These are phyloP conservation scores for Callyntrura guangdongensis DNA, from an alignment of 2,888 invertebrate genomes.

Conservation along the genomic window DNA sequence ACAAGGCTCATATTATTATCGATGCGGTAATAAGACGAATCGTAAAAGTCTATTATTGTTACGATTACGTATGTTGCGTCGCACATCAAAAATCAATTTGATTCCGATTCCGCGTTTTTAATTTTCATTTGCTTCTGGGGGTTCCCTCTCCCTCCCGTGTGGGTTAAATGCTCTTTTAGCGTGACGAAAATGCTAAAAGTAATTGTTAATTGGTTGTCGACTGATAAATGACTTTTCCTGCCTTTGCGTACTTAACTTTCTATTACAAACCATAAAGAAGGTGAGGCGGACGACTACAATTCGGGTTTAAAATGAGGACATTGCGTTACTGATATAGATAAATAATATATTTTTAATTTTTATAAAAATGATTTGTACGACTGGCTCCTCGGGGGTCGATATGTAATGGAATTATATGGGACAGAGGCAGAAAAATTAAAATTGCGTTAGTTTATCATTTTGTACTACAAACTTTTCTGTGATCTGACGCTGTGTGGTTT, in stretches of 20 bases:
- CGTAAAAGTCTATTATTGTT: constrained; percentile 19
- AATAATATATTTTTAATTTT: not conserved
- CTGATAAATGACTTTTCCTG: not conserved
- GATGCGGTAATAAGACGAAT: not conserved
- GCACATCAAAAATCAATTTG: constrained; percentile 37
- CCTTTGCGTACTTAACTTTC: constrained; percentile 1
- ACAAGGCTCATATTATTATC: not conserved
- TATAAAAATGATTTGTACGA: constrained; percentile 13
- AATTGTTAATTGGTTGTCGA: constrained; percentile 50
- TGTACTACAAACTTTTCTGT: not conserved
- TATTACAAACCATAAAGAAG: not conserved
- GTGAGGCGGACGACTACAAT: not conserved
- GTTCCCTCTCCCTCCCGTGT: not conserved
- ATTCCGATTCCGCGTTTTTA: constrained; percentile 43
- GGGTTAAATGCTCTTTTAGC: not conserved
- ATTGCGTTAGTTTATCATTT: not conserved
- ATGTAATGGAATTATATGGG: too few species aligned
- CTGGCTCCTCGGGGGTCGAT: constrained; percentile 15
- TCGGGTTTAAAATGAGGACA: constrained; percentile 28
- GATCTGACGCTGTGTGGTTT: not conserved
- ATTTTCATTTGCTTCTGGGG: constrained; percentile 51
- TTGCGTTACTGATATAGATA: not conserved
- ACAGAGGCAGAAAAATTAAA: not conserved
- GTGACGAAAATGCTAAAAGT: constrained; percentile 15
- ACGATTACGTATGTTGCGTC: not conserved